Base-by-base conservation (phyloP, 2,797 vertebrate genomes). In the Tragopan temminckii region DNA sequence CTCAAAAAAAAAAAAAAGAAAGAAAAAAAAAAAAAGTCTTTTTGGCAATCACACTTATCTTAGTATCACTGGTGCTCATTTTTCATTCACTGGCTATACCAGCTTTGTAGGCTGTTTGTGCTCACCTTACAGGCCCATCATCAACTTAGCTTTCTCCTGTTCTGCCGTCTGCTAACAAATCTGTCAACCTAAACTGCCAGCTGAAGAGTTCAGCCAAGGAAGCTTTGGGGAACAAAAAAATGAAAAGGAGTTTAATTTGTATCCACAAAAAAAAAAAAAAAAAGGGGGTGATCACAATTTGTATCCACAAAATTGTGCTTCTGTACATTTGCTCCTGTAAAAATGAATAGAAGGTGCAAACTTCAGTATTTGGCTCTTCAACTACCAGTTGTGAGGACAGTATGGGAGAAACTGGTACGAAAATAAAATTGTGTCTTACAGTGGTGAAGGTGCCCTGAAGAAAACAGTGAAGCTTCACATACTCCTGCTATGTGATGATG, bases 111-210 rank as follows among this genome's bases (percentile, higher is more conserved):
- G 42, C 5, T 76, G 77, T 79, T 40, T 76, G 27, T 55, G 53
- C 79, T 85, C 66, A 93, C 66, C 79, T 89, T 89, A 59, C 67
- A 84, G 81, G 67, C 20, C 62, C 52, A 43, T 63, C 77, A 48
- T 67, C 61, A 81, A 24, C 74, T 52, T 84, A 46, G 33, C 33
- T 78, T 88, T 87, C 57, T 93, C 59, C 77, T 88, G 50, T 25
- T 75, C 59, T 52, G 63, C 74, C 8, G 5, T 69, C 69, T 89
- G 72, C 70, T 84, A 85, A 74, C 31, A 74, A 87, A 93, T 82
- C 63, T 70, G 42, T 43, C 25, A 48, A 25, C 20, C 68, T 57
- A 71, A 75, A 62, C 43, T 75, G 64, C 75, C 89, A 90, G 45
- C 25, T 67, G n/a, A 82, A 82, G 20, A 17, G 13, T 67, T 80